phyloP scores from a whole-genome alignment of 2,888 invertebrate species.

The Leptopilina drosophilae region DNA sequence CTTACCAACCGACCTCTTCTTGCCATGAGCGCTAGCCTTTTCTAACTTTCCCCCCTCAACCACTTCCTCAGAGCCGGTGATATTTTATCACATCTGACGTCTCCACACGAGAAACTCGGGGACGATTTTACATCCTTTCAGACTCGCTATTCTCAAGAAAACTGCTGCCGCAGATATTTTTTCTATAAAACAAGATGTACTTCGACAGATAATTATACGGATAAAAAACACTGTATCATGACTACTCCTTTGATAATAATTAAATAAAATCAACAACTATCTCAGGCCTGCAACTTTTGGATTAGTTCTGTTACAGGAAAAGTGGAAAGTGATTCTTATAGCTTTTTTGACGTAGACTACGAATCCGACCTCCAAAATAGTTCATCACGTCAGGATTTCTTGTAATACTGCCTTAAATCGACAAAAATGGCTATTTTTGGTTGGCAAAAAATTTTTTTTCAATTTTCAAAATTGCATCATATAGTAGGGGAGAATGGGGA shows the following conservation, averaged over 20 bases:
- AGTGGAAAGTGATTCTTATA: no score
- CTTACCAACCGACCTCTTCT: conserved; percentile 35
- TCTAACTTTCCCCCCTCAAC: neutral
- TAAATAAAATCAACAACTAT: no score
- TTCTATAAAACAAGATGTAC: conserved; percentile 32
- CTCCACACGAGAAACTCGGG: conserved; percentile 26
- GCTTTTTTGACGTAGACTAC: no score
- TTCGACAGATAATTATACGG: neutral
- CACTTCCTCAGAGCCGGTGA: conserved; percentile 22
- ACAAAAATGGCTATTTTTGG: no score
- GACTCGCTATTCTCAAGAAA: conserved; percentile 14
- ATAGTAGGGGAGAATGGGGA: no score
- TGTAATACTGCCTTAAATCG: no score
- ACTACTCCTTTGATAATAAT: neutral
- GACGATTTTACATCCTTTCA: conserved; percentile 40
- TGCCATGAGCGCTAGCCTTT: conserved; percentile 30
- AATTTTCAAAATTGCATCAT: no score
- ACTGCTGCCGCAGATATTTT: conserved; percentile 22
- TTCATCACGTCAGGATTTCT: no score
- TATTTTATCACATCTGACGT: conserved; percentile 40
- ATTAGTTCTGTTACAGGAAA: no score
- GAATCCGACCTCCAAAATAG: no score
- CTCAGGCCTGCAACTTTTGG: no score
- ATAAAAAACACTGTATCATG: neutral
- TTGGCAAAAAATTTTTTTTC: no score